Evolutionary conservation across 2,888 invertebrate genomes (phyloP).

Genomic region (Keiferia lycopersicella): DNA sequence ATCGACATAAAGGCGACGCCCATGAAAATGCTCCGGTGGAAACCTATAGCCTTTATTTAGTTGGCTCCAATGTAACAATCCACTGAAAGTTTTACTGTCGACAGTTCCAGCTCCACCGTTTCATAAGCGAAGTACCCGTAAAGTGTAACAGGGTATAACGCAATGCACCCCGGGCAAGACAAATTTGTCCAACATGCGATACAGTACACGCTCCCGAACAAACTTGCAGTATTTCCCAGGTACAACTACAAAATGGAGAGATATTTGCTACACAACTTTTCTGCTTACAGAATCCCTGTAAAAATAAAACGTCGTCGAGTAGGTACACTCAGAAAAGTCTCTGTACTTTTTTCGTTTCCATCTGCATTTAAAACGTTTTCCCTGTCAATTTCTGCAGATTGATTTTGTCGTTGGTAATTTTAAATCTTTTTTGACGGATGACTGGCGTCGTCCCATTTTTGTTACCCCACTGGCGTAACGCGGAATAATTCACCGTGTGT

Average conservation of each 20-base stretch:
- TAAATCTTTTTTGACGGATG: conserved; percentile 17
- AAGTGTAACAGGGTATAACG: conserved; percentile 52
- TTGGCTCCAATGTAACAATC: conserved; percentile 70
- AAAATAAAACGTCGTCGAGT: conserved; percentile 22
- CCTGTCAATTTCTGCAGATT: conserved; percentile 22
- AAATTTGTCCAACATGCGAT: conserved; percentile 50
- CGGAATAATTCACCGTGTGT: not conserved
- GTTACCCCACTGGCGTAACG: not conserved
- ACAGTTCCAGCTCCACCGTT: conserved; percentile 56
- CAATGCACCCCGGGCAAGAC: conserved; percentile 55
- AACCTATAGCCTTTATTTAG: conserved; percentile 72
- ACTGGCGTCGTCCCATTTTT: conserved; percentile 2
- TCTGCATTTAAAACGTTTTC: conserved; percentile 25
- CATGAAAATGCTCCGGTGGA: conserved; percentile 62
- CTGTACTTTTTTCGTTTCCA: conserved; percentile 18
- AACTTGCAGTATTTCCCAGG: conserved; percentile 43
- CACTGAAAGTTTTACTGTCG: conserved; percentile 72
- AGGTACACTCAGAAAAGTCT: conserved; percentile 10
- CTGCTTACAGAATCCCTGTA: conserved; percentile 8
- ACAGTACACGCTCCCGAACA: conserved; percentile 42
- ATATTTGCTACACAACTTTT: conserved; percentile 25
- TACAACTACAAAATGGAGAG: conserved; percentile 28
- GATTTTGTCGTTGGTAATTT: conserved; percentile 19
- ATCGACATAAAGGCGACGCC: conserved; percentile 72
- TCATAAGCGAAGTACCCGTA: conserved; percentile 60